Conservation (phyloP, 2,113 vertebrate genomes). For the Centrocercus urophasianus region DNA sequence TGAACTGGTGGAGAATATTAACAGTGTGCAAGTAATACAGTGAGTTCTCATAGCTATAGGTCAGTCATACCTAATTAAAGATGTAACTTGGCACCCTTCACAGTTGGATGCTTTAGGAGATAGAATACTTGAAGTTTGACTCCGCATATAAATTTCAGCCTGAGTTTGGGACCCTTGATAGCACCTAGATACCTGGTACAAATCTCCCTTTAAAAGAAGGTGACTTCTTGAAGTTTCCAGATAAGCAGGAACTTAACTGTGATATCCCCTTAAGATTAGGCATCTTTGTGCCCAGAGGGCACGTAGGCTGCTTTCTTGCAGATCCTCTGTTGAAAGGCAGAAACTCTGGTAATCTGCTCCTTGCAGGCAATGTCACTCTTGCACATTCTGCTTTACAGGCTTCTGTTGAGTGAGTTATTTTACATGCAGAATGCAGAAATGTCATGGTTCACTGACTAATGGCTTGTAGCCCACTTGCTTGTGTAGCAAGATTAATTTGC, state of each 20-base stretch:
- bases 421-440: not conserved
- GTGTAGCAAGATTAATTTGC: not conserved
- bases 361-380: not conserved
- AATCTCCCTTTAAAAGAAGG: not conserved
- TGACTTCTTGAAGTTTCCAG: not conserved
- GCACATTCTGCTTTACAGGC: not conserved
- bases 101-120: not conserved
- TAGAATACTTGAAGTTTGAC: not conserved
- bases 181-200: not conserved
- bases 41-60: not conserved
- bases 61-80: not conserved
- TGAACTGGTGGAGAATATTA: not conserved
- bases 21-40: not conserved
- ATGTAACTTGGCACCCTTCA: not conserved
- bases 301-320: not conserved
- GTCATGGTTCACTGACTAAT: not conserved
- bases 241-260: rapidly evolving
- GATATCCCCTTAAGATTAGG: not conserved
- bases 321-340: not conserved
- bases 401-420: not conserved
- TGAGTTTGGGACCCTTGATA: not conserved
- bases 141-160: not conserved
- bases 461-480: not conserved
- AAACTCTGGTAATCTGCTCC: not conserved
- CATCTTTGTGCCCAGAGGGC: not conserved